phyloP scores from a whole-genome alignment of 1,140 invertebrate genomes.

The Drosophila lacteicornis region DNA sequence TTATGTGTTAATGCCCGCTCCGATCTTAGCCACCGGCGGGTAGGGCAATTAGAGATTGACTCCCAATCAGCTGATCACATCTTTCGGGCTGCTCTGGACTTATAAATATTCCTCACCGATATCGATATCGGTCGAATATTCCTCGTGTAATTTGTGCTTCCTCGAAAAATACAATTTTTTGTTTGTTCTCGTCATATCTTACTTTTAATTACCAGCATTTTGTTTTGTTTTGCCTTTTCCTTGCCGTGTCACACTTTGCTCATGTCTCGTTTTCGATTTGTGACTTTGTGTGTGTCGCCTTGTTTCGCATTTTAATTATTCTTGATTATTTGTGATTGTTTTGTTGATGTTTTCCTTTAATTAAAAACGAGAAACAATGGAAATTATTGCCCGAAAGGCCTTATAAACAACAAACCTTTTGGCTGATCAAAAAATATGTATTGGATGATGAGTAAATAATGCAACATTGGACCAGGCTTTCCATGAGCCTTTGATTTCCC shows the following conservation, averaged over 20 bases:
- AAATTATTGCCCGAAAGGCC: slow-evolving; percentile 42
- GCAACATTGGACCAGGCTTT: neutral
- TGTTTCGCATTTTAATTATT: slow-evolving; percentile 52
- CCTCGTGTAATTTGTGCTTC: slow-evolving; percentile 46
- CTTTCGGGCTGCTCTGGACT: slow-evolving; percentile 4
- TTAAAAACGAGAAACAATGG: slow-evolving; percentile 61
- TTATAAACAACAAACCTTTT: slow-evolving; percentile 40
- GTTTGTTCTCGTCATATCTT: slow-evolving; percentile 49
- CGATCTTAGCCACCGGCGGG: slow-evolving; percentile 35
- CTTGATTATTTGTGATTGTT: slow-evolving; percentile 52
- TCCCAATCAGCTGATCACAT: slow-evolving; percentile 3
- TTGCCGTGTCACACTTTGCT: slow-evolving; percentile 40
- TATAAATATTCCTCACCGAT: slow-evolving; percentile 16
- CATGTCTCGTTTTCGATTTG: slow-evolving; percentile 30
- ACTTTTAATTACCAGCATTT: slow-evolving; percentile 56
- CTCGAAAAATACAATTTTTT: slow-evolving; percentile 38
- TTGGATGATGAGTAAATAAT: slow-evolving; percentile 26
- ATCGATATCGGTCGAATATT: neutral
- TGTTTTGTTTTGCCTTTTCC: slow-evolving; percentile 28
- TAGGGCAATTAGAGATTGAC: slow-evolving; percentile 35
- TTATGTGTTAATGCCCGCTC: slow-evolving; percentile 35
- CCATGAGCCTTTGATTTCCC: neutral
- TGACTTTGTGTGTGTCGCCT: slow-evolving; percentile 17
- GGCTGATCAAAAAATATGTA: slow-evolving; percentile 12
- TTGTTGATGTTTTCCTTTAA: slow-evolving; percentile 50